Evolutionary conservation across 2,888 invertebrate genomes (phyloP), one percentile per base, ranked within the genome.

Genomic region (Spatulosminthurus flaviceps): DNA sequence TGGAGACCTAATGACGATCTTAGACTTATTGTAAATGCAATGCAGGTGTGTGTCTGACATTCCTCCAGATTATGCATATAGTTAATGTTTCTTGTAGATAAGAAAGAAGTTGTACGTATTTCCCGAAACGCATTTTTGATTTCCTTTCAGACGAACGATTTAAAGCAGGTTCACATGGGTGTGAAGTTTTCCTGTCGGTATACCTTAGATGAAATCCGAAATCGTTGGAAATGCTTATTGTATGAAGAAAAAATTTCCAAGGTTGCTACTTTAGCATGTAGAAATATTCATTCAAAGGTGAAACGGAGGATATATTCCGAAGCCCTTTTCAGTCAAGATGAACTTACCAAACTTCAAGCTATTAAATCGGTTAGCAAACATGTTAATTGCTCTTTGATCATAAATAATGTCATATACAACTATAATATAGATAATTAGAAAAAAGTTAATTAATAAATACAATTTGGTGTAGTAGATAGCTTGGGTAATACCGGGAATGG

Each of bases 1-100:
- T 99, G 98, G 98, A 97, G 98, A 87, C 97, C 98, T 0, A 94
- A 95, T 26, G 99, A 99, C 89, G 99, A 99, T 89, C 89, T 98
- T 34, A 94, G 95, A 0, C 90, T 99, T 0, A 95, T 99, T 81
- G 92, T 95, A 82, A 97, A 96, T 80, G 95, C 98, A 2, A 94
- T 96, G 86, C 98, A 96, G 89, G 93, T 93, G 83, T 81, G 29
- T 64, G 7, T 64, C n/a, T 61, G 7, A 61, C 21, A n/a, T 28
- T 34, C 34, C 16, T 24, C 21, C 21, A 72, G 11, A 5, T 19
- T 21, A 61, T n/a, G n/a, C n/a, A n/a, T n/a, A n/a, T n/a, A n/a
- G n/a, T n/a, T n/a, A n/a, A n/a, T n/a, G n/a, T n/a, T n/a, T n/a
- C n/a, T n/a, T n/a, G n/a, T n/a, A n/a, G n/a, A n/a, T n/a, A n/a